Evolutionary conservation across 2,113 vertebrate species (phyloP), one percentile per base, ranked within the genome.

Genomic region (Suncus etruscus): DNA sequence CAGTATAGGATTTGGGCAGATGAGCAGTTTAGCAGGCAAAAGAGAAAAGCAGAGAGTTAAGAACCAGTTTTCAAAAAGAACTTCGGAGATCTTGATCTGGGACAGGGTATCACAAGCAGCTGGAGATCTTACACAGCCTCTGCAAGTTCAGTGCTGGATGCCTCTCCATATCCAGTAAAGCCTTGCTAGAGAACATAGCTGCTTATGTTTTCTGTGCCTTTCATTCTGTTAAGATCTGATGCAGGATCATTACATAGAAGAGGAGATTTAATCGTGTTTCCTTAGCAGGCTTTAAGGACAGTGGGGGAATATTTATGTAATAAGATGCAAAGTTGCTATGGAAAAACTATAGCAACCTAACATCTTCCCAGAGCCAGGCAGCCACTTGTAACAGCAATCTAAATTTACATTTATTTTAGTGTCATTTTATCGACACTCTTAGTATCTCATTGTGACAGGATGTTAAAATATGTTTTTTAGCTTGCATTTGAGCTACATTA

Each of bases 281-380:
- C 94, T 97, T 98, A 97, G 96, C 95, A 97, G 96, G 95, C 95
- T 97, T 97, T 97, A 96, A 97, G 96, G 96, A 97, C 97, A 97
- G 97, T 82, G 75, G 96, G 96, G 97, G 97, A 98, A 98, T 98
- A 98, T 98, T 98, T 97, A 98, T 98, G 97, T 97, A 97, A 97
- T 98, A 97, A 98, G 97, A 98, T 98, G 97, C 97, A 97, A 98
- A 97, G 97, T 98, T 98, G 97, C 98, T 98, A 97, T 98, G 97
- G 98, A 96, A 98, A 98, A 96, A 95, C 98, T 98, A 97, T 98
- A 98, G 97, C 97, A 98, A 98, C 97, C 96, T 94, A 97, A 97
- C 97, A 97, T 98, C 97, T 97, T 97, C 95, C 97, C 88, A 94
- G 97, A 98, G 96, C 97, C 97, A 98, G 97, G 96, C 97, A 97